These are phyloP conservation scores for Podarcis siculus DNA, from an alignment of 2,797 vertebrate genomes.

Conservation along the genomic window DNA sequence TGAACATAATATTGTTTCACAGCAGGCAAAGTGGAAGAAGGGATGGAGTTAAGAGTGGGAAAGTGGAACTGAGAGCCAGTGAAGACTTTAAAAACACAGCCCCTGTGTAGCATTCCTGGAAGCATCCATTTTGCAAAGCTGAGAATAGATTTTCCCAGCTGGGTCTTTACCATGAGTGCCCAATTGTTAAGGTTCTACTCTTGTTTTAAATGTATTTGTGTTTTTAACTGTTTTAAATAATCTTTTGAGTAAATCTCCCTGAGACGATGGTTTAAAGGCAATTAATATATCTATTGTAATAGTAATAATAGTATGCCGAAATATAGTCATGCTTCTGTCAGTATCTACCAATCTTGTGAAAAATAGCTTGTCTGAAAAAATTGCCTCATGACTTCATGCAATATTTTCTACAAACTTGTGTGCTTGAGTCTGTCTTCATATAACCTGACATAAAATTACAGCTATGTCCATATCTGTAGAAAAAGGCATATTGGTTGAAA, in stretches of 20 bases:
- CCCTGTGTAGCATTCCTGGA: fast-evolving
- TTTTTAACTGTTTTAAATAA: no score
- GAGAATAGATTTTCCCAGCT: neutral
- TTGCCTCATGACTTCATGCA: neutral
- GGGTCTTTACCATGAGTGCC: no score
- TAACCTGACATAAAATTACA: slow-evolving; percentile 2
- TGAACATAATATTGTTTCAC: neutral
- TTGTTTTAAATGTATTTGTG: no score
- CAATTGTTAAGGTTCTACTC: no score
- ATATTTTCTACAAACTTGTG: slow-evolving; percentile 15
- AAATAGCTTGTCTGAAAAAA: neutral
- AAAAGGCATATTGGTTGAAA: neutral
- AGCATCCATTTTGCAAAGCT: slow-evolving; percentile 19
- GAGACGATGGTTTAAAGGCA: no score
- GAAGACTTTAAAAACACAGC: neutral
- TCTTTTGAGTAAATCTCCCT: no score
- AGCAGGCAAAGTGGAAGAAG: neutral
- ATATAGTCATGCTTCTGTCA: neutral
- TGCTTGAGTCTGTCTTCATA: slow-evolving; percentile 24
- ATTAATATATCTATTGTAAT: no score
- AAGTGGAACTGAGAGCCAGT: neutral
- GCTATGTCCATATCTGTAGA: neutral
- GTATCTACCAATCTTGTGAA: neutral
- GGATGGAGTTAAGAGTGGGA: neutral
- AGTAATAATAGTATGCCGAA: neutral